These are phyloP conservation scores for Amphipyra berbera DNA, from an alignment of 2,888 invertebrate species.

Conservation along the genomic window DNA sequence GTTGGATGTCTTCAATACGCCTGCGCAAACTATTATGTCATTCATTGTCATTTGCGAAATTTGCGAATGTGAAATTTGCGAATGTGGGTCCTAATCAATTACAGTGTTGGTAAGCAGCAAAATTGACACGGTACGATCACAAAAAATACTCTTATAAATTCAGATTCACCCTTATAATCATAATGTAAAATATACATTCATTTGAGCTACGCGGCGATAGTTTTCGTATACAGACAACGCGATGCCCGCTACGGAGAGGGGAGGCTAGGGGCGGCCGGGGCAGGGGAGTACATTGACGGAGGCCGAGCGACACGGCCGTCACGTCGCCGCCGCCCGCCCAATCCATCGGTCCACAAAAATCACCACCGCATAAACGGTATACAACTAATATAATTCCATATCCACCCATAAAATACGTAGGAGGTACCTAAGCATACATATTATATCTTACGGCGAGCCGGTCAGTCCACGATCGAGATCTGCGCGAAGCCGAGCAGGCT, in stretches of 20 bases:
- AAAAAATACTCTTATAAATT: slow-evolving; percentile 81
- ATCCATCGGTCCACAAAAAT: slow-evolving; percentile 55
- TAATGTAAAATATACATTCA: slow-evolving; percentile 76
- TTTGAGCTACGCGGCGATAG: slow-evolving; percentile 81
- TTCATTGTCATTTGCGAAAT: slow-evolving; percentile 27
- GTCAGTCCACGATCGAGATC: slow-evolving; percentile 97
- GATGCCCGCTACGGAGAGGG: slow-evolving; percentile 29
- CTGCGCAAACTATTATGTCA: slow-evolving; percentile 39
- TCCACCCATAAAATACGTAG: slow-evolving; percentile 81
- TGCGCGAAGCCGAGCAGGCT: slow-evolving; percentile 99
- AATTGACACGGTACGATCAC: slow-evolving; percentile 78
- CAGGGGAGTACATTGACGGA: slow-evolving; percentile 16
- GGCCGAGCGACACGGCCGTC: neutral
- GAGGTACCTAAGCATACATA: slow-evolving; percentile 72
- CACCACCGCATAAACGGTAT: slow-evolving; percentile 64
- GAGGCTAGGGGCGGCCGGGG: slow-evolving; percentile 4
- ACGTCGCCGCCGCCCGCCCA: slow-evolving; percentile 6
- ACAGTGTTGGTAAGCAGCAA: slow-evolving; percentile 78
- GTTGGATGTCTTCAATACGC: slow-evolving; percentile 38
- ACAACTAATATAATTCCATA: slow-evolving; percentile 76
- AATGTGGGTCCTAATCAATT: slow-evolving; percentile 66
- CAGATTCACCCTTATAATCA: slow-evolving; percentile 81
- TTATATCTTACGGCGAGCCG: slow-evolving; percentile 25
- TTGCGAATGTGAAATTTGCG: slow-evolving; percentile 31
- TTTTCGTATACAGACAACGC: slow-evolving; percentile 54